Base-by-base conservation (phyloP, 53 echinoderm and acorn worm genomes). In the Temnopleurus reevesii region DNA sequence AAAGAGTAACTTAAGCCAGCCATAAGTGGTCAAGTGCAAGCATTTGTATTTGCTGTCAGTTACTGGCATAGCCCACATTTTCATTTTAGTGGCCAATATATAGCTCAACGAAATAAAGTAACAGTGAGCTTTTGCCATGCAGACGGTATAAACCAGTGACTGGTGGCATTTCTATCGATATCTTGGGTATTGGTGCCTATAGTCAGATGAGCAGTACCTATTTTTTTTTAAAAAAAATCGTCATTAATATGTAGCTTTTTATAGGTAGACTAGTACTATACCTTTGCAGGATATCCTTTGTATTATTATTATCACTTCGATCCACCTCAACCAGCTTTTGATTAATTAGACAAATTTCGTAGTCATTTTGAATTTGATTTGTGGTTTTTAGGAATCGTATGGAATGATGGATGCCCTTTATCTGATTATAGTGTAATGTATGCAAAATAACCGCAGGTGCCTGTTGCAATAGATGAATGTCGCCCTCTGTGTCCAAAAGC, bases 41-140 rank as follows among this genome's bases (percentile, higher is more conserved):
- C 57, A 56, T 83, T 83, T 83, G 83, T 56, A 83, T 83, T 83
- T 35, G 55, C 41, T 83, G 83, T 55, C 83, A 54, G 56, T 55
- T 35, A 55, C 53, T 33, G 83, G 12, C 19, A 56, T 56, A 19
- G 12, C 4, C 81, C 30, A 30, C 13, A 19, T 33, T 83, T 47
- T 53, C 41, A 23, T 23, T 19, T 49, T 23, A 21, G 56, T 64
- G 19, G 71, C n/a, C 29, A 19, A 3, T 33, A 30, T n/a, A n/a
- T n/a, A n/a, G n/a, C n/a, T n/a, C n/a, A 61, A 31, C 29, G 13
- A 9, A 19, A 17, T 36, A 71, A 24, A 43, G 15, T 19, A 0
- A 28, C 28, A 60, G n/a, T 41, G 1, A 71, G n/a, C n/a, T 56
- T 56, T 56, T 56, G 21, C n/a, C n/a, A n/a, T n/a, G 71, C n/a